Conservation (phyloP, 2,888 invertebrate species). For the Timema cristinae region DNA sequence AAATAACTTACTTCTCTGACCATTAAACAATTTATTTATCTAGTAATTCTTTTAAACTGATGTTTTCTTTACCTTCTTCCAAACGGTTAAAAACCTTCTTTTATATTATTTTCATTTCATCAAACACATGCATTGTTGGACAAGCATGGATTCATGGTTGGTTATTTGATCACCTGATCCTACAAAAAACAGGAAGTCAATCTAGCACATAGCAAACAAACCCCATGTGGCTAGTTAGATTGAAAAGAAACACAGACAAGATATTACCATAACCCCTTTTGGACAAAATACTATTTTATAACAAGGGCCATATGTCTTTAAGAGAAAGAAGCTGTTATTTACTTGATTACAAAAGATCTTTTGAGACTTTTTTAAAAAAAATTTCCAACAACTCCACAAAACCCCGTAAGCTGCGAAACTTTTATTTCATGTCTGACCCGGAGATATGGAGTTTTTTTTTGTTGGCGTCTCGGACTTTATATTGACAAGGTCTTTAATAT, state of each 20-base stretch:
- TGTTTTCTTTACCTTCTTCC: constrained; percentile 19
- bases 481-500: not conserved
- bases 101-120: constrained; percentile 28
- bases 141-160: constrained; percentile 33
- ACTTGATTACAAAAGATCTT: constrained; percentile 14
- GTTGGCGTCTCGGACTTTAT: constrained; percentile 17
- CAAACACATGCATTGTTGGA: constrained; percentile 34
- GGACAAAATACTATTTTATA: constrained; percentile 7
- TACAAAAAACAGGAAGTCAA: constrained; percentile 28
- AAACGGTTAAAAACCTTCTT: constrained; percentile 25
- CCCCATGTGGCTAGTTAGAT: constrained; percentile 15
- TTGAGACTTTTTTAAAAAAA: constrained; percentile 12
- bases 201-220: constrained; percentile 29
- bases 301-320: not conserved
- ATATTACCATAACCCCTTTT: constrained; percentile 19
- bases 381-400: constrained; percentile 17
- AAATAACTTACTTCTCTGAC: constrained; percentile 2
- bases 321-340: constrained; percentile 24
- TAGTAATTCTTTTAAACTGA: constrained; percentile 13
- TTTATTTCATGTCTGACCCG: constrained; percentile 26
- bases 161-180: constrained; percentile 30
- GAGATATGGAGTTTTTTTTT: constrained; percentile 22
- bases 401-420: constrained; percentile 12
- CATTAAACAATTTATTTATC: constrained; percentile 8
- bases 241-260: constrained; percentile 18